A percentile compares a stretch with the other conserved stretches of the same genome.
Evolutionary conservation across 2,113 vertebrate genomes (phyloP).

Genomic region (Cephalopholis sonnerati): DNA sequence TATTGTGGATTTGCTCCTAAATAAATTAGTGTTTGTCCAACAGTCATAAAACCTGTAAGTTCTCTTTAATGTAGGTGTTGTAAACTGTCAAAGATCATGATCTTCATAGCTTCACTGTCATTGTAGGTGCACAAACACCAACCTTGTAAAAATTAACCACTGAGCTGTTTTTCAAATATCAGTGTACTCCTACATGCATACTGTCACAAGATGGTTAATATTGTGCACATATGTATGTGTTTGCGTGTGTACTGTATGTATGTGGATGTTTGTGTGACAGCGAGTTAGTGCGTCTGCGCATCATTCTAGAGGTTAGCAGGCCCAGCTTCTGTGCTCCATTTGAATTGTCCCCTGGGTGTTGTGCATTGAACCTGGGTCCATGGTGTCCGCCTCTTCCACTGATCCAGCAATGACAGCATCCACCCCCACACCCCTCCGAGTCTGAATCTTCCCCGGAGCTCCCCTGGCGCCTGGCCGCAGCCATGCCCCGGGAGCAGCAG

Average conservation of each 20-base stretch:
- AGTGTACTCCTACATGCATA: background rate
- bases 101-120: too few relatives aligned
- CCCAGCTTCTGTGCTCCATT: slow-evolving; percentile 38
- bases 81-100: too few relatives aligned
- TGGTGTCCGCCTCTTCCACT: slow-evolving; percentile 68
- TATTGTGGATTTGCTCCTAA: too few relatives aligned
- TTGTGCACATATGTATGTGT: background rate
- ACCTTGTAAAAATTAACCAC: too few relatives aligned
- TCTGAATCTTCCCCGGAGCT: slow-evolving; percentile 45
- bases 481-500: slow-evolving; percentile 70
- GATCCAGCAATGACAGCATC: slow-evolving; percentile 83
- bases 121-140: too few relatives aligned
- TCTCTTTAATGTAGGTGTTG: too few relatives aligned
- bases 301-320: slow-evolving; percentile 55
- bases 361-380: slow-evolving; percentile 69
- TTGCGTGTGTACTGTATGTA: background rate
- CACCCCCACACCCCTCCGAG: slow-evolving; percentile 54
- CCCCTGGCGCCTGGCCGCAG: slow-evolving; percentile 67
- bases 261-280: slow-evolving; percentile 12
- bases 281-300: slow-evolving; percentile 7
- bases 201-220: background rate
- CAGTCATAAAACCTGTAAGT: too few relatives aligned
- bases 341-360: slow-evolving; percentile 62
- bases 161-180: too few relatives aligned
- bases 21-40: too few relatives aligned